These are phyloP conservation scores for Argyresthia goedartella DNA, from an alignment of 2,888 invertebrate species.

Conservation along the genomic window DNA sequence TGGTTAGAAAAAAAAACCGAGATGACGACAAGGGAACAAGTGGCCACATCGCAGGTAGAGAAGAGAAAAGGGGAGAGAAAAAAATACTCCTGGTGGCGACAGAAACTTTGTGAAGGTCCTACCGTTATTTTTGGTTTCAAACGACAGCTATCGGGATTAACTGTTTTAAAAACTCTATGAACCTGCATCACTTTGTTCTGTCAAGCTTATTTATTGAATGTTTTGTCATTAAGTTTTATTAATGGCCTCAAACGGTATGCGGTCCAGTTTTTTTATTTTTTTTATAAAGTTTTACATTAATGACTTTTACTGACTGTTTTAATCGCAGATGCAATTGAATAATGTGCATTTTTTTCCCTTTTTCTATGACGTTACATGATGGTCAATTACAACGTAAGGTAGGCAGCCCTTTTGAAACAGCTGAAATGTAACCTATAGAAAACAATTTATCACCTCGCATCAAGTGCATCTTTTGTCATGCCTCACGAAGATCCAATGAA, in stretches of 20 bases:
- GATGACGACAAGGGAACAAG: slow-evolving; percentile 38
- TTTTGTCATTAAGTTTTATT: background rate
- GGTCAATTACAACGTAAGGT: background rate
- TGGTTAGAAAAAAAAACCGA: slow-evolving; percentile 32
- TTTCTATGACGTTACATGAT: too few relatives aligned
- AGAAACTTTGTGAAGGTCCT: background rate
- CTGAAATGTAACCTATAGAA: too few relatives aligned
- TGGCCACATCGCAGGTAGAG: slow-evolving; percentile 54
- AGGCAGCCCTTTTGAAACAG: too few relatives aligned
- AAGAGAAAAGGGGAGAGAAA: slow-evolving; percentile 14
- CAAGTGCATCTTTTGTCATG: too few relatives aligned
- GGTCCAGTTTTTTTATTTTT: background rate
- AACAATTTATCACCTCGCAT: too few relatives aligned
- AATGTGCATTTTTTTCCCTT: too few relatives aligned
- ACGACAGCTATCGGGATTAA: slow-evolving; percentile 2
- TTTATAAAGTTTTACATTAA: too few relatives aligned
- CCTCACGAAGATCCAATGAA: background rate
- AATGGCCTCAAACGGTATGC: background rate
- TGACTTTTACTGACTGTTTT: too few relatives aligned
- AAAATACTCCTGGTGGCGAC: slow-evolving; percentile 8
- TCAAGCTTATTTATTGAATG: background rate
- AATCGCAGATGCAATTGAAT: too few relatives aligned
- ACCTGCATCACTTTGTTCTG: background rate
- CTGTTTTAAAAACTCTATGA: slow-evolving; percentile 1
- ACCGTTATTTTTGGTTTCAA: slow-evolving; percentile 5